These are phyloP conservation scores for Drosophila cyrtoloma DNA, from an alignment of 2,888 invertebrate species.

Conservation along the genomic window DNA sequence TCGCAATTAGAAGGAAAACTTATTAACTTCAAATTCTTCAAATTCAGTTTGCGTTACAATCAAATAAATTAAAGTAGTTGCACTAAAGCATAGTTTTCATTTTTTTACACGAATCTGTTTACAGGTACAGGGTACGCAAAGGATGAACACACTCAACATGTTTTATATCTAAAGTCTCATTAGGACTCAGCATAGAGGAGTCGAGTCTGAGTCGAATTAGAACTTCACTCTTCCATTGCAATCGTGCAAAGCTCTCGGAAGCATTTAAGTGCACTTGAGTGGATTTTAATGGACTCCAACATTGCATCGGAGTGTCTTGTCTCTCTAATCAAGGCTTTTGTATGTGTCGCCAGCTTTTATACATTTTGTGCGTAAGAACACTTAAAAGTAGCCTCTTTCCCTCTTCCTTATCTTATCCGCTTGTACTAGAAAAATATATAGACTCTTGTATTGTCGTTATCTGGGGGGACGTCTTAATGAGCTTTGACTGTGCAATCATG, in stretches of 20 bases:
- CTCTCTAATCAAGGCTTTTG: constrained; percentile 73
- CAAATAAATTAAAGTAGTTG: constrained; percentile 10
- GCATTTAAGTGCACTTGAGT: constrained; percentile 80
- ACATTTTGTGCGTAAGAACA: constrained; percentile 33
- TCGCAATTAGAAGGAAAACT: neutral
- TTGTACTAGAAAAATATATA: neutral
- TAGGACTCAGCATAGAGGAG: constrained; percentile 19
- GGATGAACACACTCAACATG: constrained; percentile 25
- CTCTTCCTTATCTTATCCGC: neutral
- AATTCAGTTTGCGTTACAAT: neutral
- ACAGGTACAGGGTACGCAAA: constrained; percentile 3
- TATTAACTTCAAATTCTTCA: neutral
- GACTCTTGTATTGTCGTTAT: constrained; percentile 32
- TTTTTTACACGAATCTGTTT: neutral
- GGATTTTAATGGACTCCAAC: constrained; percentile 77
- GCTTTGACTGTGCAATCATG: constrained; percentile 58
- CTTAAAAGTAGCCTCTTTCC: constrained; percentile 1
- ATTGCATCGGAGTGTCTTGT: constrained; percentile 53
- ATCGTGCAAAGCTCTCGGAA: constrained; percentile 71
- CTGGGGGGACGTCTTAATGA: constrained; percentile 46
- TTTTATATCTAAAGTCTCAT: constrained; percentile 50
- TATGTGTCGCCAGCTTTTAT: constrained; percentile 30
- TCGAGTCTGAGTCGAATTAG: constrained; percentile 24
- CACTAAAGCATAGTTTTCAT: neutral
- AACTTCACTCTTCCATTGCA: constrained; percentile 21